phyloP scores from a whole-genome alignment of 2,797 vertebrate genomes.

The Octomys mimax region DNA sequence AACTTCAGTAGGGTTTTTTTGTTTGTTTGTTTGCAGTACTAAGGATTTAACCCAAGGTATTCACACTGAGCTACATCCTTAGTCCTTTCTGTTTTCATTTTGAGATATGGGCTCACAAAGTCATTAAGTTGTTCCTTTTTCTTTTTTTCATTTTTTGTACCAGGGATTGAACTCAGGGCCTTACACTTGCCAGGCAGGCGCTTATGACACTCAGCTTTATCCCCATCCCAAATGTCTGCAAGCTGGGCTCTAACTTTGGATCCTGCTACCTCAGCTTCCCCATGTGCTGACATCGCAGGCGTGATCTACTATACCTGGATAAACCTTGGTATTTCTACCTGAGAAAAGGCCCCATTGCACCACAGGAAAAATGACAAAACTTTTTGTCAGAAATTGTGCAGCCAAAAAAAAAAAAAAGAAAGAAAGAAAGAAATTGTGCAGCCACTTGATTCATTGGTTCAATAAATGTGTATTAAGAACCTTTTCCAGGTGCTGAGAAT shows the following conservation, averaged over 20 bases:
- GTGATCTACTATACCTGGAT: not conserved
- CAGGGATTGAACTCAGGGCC: too few species aligned
- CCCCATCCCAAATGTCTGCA: not conserved
- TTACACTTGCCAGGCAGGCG: too few species aligned
- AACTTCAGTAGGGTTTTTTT: not conserved
- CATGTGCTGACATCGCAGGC: not conserved
- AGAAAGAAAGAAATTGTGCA: not conserved
- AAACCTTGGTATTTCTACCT: constrained; percentile 10
- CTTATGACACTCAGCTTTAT: too few species aligned
- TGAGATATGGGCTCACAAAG: not conserved
- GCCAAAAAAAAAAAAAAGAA: too few species aligned
- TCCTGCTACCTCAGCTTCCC: not conserved
- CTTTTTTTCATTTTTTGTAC: too few species aligned
- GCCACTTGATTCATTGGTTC: not conserved
- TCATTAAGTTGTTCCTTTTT: not conserved
- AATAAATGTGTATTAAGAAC: not conserved
- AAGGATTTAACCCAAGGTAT: not conserved
- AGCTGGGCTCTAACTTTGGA: not conserved
- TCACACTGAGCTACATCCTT: not conserved
- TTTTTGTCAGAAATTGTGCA: not conserved
- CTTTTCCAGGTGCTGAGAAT: not conserved
- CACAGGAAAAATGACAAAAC: not conserved
- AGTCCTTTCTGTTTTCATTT: not conserved
- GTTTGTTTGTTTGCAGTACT: not conserved
- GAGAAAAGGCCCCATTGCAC: not conserved